These are phyloP conservation scores for Oscheius onirici DNA, from an alignment of 2,888 invertebrate genomes.

Conservation along the genomic window DNA sequence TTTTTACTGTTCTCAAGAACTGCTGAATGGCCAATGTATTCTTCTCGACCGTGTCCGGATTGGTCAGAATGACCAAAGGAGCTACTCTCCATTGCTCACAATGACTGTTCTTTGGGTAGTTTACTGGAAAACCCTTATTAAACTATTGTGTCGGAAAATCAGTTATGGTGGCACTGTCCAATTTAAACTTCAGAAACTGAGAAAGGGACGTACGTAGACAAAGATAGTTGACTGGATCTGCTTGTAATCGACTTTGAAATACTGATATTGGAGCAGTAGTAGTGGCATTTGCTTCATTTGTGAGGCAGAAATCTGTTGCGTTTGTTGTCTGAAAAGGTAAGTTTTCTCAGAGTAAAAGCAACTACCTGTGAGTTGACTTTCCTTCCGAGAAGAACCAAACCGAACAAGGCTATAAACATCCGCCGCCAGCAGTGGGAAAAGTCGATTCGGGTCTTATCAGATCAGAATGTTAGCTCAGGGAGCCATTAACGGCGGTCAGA, in stretches of 20 bases:
- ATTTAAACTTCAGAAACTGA: too few relatives aligned
- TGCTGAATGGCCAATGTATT: background rate
- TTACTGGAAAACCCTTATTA: background rate
- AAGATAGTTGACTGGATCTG: too few relatives aligned
- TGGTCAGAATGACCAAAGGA: background rate
- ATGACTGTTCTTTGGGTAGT: slow-evolving; percentile 1
- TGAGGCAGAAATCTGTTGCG: too few relatives aligned
- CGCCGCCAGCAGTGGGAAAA: background rate
- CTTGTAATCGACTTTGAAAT: too few relatives aligned
- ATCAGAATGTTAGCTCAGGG: background rate
- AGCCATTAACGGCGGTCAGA: background rate
- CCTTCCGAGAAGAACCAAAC: too few relatives aligned
- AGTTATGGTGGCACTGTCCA: too few relatives aligned
- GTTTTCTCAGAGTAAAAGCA: too few relatives aligned
- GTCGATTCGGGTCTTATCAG: background rate
- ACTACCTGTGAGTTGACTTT: too few relatives aligned
- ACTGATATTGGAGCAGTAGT: too few relatives aligned
- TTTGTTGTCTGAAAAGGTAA: too few relatives aligned
- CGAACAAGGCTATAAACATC: too few relatives aligned
- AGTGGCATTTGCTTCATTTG: too few relatives aligned
- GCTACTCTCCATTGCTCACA: slow-evolving; percentile 10
- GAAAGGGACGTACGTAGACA: background rate
- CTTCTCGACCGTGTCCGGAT: background rate
- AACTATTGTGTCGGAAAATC: background rate
- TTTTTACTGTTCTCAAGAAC: background rate